phyloP scores from a whole-genome alignment of 1,140 invertebrate species.

The Anastatus disparis region DNA sequence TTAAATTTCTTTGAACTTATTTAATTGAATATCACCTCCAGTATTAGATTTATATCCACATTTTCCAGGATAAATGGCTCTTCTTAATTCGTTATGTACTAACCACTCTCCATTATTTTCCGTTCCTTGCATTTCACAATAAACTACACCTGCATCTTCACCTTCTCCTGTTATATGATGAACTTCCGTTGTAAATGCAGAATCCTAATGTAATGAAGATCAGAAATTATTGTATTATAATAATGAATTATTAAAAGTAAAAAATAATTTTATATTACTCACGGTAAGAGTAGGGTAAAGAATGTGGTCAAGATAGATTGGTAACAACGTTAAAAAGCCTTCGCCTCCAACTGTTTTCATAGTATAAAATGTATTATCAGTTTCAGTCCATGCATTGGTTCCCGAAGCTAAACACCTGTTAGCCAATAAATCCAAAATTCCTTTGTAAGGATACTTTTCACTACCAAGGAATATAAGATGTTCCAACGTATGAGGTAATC shows the following conservation, averaged over 20 bases:
- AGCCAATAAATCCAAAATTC: slow-evolving; percentile 87
- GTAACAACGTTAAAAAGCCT: slow-evolving; percentile 88
- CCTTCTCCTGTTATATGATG: slow-evolving; percentile 90
- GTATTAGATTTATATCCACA: slow-evolving; percentile 88
- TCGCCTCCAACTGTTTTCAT: slow-evolving; percentile 86
- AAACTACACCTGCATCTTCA: slow-evolving; percentile 91
- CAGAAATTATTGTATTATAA: no score
- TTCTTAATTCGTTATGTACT: slow-evolving; percentile 71
- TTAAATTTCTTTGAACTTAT: no score
- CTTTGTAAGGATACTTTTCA: slow-evolving; percentile 90
- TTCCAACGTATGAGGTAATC: slow-evolving; percentile 91
- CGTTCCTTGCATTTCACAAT: slow-evolving; percentile 90
- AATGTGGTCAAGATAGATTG: slow-evolving; percentile 91
- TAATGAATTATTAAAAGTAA: no score
- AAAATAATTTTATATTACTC: no score
- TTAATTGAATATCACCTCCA: slow-evolving; percentile 73
- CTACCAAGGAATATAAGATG: slow-evolving; percentile 93
- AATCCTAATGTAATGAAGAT: slow-evolving; percentile 71
- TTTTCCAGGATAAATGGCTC: slow-evolving; percentile 80
- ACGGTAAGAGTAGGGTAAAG: slow-evolving; percentile 85
- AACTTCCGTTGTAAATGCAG: slow-evolving; percentile 88
- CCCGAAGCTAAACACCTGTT: slow-evolving; percentile 90
- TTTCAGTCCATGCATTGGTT: slow-evolving; percentile 88
- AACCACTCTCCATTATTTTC: slow-evolving; percentile 84
- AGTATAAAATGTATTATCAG: slow-evolving; percentile 90